These are phyloP conservation scores for Hyperoodon ampullatus DNA, from an alignment of 2,113 vertebrate genomes.

Conservation along the genomic window DNA sequence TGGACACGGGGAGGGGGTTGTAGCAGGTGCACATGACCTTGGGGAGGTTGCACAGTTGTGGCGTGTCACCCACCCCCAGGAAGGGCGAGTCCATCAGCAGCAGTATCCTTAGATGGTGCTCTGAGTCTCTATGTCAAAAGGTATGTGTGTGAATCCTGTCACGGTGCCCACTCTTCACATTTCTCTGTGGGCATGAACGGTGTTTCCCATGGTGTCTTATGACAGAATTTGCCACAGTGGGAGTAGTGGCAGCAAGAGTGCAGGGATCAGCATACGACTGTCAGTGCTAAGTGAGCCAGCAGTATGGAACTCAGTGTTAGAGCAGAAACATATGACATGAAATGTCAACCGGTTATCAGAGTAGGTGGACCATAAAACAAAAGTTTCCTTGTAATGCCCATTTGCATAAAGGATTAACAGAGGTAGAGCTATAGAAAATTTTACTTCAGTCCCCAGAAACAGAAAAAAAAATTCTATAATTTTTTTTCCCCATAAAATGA, in stretches of 20 bases:
- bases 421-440: not conserved
- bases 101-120: not conserved
- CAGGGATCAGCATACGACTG: not conserved
- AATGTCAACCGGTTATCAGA: not conserved
- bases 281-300: not conserved
- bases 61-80: rapidly evolving
- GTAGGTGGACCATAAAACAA: not conserved
- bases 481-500: not conserved
- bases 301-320: not conserved
- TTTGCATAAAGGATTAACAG: not conserved
- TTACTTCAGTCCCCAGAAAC: not conserved
- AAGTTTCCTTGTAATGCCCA: not conserved
- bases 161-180: not conserved
- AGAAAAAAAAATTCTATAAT: not conserved
- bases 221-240: not conserved
- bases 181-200: not conserved
- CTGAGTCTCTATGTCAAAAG: not conserved
- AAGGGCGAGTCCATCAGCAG: not conserved
- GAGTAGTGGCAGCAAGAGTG: rapidly evolving
- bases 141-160: not conserved
- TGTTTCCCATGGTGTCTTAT: not conserved
- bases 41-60: rapidly evolving
- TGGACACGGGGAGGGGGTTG: conserved; percentile 89
- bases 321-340: not conserved
- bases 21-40: too few species aligned